Evolutionary conservation across 2,113 vertebrate genomes (phyloP), one percentile per base, ranked within the genome.

Genomic region (Gnathonemus echidnorhynchus): DNA sequence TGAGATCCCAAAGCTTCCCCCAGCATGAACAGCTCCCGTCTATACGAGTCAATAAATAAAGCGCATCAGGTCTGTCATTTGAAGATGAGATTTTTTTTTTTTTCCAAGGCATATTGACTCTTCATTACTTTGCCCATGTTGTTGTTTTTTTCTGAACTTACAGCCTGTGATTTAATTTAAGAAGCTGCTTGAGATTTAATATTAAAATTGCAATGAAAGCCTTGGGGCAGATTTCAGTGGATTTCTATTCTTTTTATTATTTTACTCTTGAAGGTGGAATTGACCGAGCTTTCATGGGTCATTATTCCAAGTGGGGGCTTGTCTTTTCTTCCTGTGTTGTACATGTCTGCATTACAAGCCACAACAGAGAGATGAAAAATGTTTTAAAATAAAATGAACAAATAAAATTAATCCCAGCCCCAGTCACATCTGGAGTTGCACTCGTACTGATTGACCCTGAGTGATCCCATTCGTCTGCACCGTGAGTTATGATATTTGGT

Each of bases 401-500:
- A 89, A 70, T 49, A 49, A 77, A 39, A 31, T 92, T 90, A 95
- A 95, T 96, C 95, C 94, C 90, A 93, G 91, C 89, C 91, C 89
- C 90, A 87, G 87, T 91, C 92, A 87, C 90, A 92, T 92, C 91
- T 90, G 90, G 90, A 58, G 46, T 83, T 89, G 84, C 90, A 90
- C 89, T 90, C 90, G 91, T 89, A 88, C 90, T 11, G 89, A 90
- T 93, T 95, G 95, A 96, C 95, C 95, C 95, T 94, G 94, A 94
- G 93, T 92, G 27, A 91, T 90, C 90, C 21, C 91, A 88, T 15
- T 91, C 70, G 91, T 92, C 93, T 92, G 93, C 91, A 86, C 88
- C 42, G 35, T 94, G 96, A 95, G 94, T 96, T 96, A 96, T 95
- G 95, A 95, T 94, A 95, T 95, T 94, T 93, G 94, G 92, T 94